Percentiles rank a stretch among this genome's conserved stretches.
These are phyloP conservation scores for Acipenser oxyrinchus DNA, from an alignment of 2,797 vertebrate genomes.

Conservation along the genomic window DNA sequence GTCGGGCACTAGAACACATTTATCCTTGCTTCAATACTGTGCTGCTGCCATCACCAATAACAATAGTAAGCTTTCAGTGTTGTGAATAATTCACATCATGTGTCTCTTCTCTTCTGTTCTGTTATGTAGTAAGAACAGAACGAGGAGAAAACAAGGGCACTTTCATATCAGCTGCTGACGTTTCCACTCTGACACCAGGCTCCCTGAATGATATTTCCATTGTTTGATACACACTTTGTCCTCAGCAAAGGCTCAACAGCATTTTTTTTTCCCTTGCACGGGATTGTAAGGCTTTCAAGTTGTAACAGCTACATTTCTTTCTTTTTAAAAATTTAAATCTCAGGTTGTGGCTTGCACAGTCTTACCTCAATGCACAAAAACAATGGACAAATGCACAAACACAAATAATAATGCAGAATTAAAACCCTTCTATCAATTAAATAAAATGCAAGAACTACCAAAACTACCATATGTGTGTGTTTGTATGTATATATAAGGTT, in stretches of 20 bases:
- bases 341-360: too few relatives aligned
- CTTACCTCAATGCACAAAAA: too few relatives aligned
- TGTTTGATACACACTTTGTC: constrained; percentile 42
- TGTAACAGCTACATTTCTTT: neutral
- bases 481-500: too few relatives aligned
- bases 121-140: too few relatives aligned
- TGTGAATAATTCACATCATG: constrained; percentile 55
- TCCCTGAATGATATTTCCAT: constrained; percentile 42
- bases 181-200: constrained; percentile 41
- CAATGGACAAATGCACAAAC: too few relatives aligned
- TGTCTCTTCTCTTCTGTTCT: too few relatives aligned
- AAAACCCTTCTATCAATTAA: too few relatives aligned
- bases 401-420: too few relatives aligned
- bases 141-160: too few relatives aligned
- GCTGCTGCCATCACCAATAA: constrained; percentile 34
- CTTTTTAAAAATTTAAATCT: neutral
- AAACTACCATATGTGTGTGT: too few relatives aligned
- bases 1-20: constrained; percentile 45
- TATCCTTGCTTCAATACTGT: neutral
- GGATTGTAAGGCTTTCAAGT: neutral
- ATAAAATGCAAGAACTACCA: too few relatives aligned
- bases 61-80: constrained; percentile 46
- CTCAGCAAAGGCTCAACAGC: constrained; percentile 46
- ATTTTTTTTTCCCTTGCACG: constrained; percentile 20
- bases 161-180: constrained; percentile 35